phyloP scores from a whole-genome alignment of 2,113 vertebrate species.

The Oryzias melastigma region DNA sequence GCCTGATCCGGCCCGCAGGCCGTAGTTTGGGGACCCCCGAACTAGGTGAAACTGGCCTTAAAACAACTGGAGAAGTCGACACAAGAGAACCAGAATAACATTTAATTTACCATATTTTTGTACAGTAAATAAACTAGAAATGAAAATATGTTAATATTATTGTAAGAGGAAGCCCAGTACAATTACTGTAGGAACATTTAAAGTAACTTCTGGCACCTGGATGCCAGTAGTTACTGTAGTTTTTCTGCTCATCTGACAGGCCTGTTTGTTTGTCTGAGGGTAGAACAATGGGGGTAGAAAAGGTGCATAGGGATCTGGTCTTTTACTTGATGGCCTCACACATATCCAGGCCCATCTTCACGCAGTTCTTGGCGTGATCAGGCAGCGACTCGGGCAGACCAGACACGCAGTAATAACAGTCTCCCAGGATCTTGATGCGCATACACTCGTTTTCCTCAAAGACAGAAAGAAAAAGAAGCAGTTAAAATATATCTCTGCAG shows the following conservation, averaged over 20 bases:
- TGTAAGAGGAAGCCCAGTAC: no score
- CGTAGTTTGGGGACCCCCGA: no score
- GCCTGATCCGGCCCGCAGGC: no score
- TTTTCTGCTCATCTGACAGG: slow-evolving; percentile 54
- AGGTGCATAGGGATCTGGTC: slow-evolving; percentile 45
- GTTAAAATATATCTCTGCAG: background rate
- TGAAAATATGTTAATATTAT: no score
- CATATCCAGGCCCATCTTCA: slow-evolving; percentile 99
- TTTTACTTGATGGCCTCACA: slow-evolving; percentile 99
- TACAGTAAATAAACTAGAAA: no score
- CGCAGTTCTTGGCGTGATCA: slow-evolving; percentile 96
- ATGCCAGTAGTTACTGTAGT: no score
- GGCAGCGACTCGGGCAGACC: slow-evolving; percentile 94
- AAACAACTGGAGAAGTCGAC: no score
- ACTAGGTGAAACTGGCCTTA: no score
- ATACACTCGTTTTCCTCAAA: slow-evolving; percentile 97
- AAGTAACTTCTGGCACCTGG: no score
- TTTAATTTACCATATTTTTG: no score
- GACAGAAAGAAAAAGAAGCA: background rate
- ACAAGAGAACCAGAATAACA: no score
- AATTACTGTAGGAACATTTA: no score
- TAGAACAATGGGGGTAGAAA: slow-evolving; percentile 10
- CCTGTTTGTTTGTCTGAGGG: slow-evolving; percentile 35
- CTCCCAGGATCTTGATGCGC: slow-evolving; percentile 97
- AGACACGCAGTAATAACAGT: slow-evolving; percentile 98